Base-by-base conservation (phyloP, 2,797 vertebrate genomes). In the Semaprochilodus insignis region DNA sequence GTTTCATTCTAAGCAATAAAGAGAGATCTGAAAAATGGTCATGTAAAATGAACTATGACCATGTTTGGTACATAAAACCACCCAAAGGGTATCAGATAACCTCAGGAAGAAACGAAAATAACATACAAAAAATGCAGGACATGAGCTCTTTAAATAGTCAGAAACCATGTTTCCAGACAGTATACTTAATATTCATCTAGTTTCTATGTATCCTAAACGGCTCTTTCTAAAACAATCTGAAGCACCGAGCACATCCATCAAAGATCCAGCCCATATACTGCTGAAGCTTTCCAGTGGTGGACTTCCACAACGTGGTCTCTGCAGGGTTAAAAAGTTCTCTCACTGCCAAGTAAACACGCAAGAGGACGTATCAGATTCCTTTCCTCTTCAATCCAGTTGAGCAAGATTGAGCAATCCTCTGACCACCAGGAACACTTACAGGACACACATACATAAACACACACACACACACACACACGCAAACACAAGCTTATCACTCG, bases 381-480 rank as follows among this genome's bases (percentile, higher is more conserved):
- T 80, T 77, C 82, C 80, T 74, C 66, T 52, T 76, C 66, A 86
- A 84, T 69, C 76, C 36, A 86, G 81, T 80, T 85, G 83, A 80
- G 85, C 52, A 54, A 71, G 85, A 88, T 87, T 92, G 84, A 87
- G 88, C 90, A 93, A 90, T 88, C 65, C 87, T 78, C n/a, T 87
- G 86, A 89, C 89, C 80, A 80, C 82, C 83, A 80, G 77, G 91
- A 81, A 78, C 83, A 76, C 89, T 78, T 83, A 86, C 86, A 84
- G 81, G 80, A 78, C 73, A 81, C 69, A 67, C 78, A 55, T 52
- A 67, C 44, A 69, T 48, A 62, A 62, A 65, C 62, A 65, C 62
- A 65, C 63, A 63, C 21, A 60, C 57, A 60, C 11, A 31, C 25
- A 90, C 54, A 66, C 63, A 36, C 34, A 36, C 11, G 27, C 60